phyloP scores from a whole-genome alignment of 2,888 invertebrate genomes.

The Bombyx huttoni region DNA sequence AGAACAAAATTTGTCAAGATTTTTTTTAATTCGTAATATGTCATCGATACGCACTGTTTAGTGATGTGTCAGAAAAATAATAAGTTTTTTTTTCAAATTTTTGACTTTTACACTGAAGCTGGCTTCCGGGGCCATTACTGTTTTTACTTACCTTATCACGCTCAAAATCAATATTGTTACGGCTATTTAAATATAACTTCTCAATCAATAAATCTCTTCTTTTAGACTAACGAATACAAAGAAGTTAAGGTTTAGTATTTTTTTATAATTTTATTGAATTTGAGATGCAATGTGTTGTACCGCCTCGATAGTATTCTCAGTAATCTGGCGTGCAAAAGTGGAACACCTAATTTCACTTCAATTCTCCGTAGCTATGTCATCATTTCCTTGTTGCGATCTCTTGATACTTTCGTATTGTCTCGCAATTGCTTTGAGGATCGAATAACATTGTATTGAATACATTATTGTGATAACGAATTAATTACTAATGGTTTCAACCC shows the following conservation, averaged over 20 bases:
- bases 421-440: neutral
- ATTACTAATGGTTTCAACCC: too few species aligned
- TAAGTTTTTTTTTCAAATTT: too few species aligned
- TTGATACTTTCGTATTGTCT: neutral
- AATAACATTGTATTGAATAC: too few species aligned
- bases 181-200: neutral
- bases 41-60: too few species aligned
- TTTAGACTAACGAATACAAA: too few species aligned
- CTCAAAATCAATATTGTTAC: neutral
- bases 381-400: constrained; percentile 3
- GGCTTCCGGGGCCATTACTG: neutral
- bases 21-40: too few species aligned
- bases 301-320: constrained; percentile 1
- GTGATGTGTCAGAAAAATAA: too few species aligned
- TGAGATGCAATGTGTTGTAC: neutral
- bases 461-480: too few species aligned
- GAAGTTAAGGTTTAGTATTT: too few species aligned
- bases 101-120: too few species aligned
- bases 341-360: constrained; percentile 7
- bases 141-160: neutral
- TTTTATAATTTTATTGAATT: neutral
- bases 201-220: too few species aligned
- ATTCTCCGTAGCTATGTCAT: constrained; percentile 5
- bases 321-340: constrained; percentile 5
- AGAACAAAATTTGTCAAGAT: too few species aligned